A percentile compares a stretch with the other conserved stretches of the same genome.
These are phyloP conservation scores for Eurois occulta DNA, from an alignment of 2,888 invertebrate genomes.

Conservation along the genomic window DNA sequence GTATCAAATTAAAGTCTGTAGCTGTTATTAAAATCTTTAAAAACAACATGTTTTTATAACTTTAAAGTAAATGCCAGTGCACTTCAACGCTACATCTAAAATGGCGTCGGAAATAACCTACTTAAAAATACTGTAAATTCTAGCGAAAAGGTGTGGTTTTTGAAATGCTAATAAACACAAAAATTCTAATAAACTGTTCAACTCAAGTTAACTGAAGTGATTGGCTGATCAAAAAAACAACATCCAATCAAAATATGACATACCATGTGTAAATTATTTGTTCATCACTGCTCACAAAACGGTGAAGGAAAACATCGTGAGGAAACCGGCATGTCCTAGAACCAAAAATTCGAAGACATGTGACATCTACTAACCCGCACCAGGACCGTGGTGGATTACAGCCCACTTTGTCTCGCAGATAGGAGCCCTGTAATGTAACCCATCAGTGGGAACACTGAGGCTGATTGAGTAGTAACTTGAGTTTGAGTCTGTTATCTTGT, in stretches of 20 bases:
- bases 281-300: not conserved
- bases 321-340: not conserved
- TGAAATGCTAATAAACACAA: not conserved
- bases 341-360: not conserved
- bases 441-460: not conserved
- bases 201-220: not conserved
- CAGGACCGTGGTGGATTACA: not conserved
- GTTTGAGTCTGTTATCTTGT: not conserved
- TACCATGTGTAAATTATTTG: not conserved
- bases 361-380: too few relatives aligned
- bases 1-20: not conserved
- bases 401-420: too few relatives aligned
- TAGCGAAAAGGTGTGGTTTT: not conserved
- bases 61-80: conserved; percentile 2
- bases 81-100: not conserved
- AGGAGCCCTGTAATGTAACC: not conserved
- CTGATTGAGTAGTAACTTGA: not conserved
- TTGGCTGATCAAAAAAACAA: not conserved
- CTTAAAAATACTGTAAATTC: conserved; percentile 20
- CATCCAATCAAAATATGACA: not conserved
- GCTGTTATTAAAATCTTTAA: not conserved
- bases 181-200: not conserved
- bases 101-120: conserved; percentile 8
- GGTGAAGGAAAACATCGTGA: not conserved
- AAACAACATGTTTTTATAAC: not conserved